Base-by-base conservation (phyloP, 2,113 vertebrate genomes). In the Calidris pugnax region DNA sequence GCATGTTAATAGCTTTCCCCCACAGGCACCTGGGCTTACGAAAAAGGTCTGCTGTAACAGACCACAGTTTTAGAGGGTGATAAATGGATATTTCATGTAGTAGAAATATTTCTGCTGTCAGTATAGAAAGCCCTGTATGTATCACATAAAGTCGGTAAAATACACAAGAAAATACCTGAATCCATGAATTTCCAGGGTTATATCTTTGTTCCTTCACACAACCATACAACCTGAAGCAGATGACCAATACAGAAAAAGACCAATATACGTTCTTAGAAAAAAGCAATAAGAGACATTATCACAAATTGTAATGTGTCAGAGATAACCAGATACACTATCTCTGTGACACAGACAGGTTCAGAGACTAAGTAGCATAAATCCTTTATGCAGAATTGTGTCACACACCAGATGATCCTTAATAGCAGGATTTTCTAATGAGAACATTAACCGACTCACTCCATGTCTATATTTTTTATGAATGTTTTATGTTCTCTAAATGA, bases 401-500 rank as follows among this genome's bases (percentile, higher is more conserved):
- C 56, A 81, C 28, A 64, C 62, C 51, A 91, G 87, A 82, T 81
- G 80, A 96, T 92, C 72, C 68, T 82, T 82, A 87, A 73, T 57
- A 92, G 76, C 73, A 87, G 80, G 86, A 94, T 97, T 96, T 96
- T 76, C 84, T 87, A 91, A 92, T 62, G 66, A 91, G 69, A 92
- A 22, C 62, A 85, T 76, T 91, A 87, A 41, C 37, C 8, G 76
- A 93, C 35, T 92, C 50, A 59, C 30, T 13, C 68, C 88, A 43
- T 41, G 51, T 17, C 60, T 64, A 19, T 37, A 85, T 88, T 45
- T 82, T 43, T 23, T 26, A 56, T 64, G 2, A 84, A 85, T 10
- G 4, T 47, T 78, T 95, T 84, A 22, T 84, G 17, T 68, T 75
- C 50, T 87, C 57, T 62, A 88, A 63, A 78, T 63, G 1, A 45